Evolutionary conservation across 2,888 invertebrate species (phyloP), one percentile per base, ranked within the genome.

Genomic region (Drosophila emarginata): DNA sequence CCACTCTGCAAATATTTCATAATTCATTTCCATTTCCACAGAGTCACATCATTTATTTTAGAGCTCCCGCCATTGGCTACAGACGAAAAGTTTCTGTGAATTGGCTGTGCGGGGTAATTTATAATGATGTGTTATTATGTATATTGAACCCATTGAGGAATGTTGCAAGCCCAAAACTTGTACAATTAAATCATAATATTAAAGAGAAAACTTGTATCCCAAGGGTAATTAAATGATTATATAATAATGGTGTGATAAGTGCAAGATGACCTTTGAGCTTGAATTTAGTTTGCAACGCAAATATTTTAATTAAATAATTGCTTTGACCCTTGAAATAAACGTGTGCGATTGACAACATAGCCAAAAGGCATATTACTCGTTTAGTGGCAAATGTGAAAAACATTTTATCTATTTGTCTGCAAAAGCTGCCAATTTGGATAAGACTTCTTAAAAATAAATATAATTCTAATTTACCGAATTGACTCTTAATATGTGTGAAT

Each of bases 1-100:
- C 69, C 65, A 36, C 69, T 65, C 61, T 67, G 75, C 75, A 73
- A 80, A 87, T 83, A 86, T 82, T 87, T 78, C 80, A 87, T 88
- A 83, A 87, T 87, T 80, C 73, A 86, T 82, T 72, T 72, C 59
- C 69, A 64, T 59, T 72, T 60, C 54, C 21, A 53, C 64, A 54
- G 7, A 45, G 56, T 56, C 76, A 60, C 73, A 68, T 73, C 83
- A 81, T 83, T 81, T 80, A 74, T 86, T 74, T 77, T 60, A 64
- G 28, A 70, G 68, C 82, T 61, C 15, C 14, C 78, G 52, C 63
- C 67, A 83, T 63, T 78, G 73, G 58, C 56, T 65, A 72, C 72
- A 59, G 58, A 72, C 58, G 72, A 32, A 9, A 32, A 7, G 2
- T 32, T 9, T 32, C 11, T 32, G 32, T 32, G 32, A 9, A 15